These are phyloP conservation scores for Melanerpes aurifrons DNA, from an alignment of 2,113 vertebrate genomes.

Conservation along the genomic window DNA sequence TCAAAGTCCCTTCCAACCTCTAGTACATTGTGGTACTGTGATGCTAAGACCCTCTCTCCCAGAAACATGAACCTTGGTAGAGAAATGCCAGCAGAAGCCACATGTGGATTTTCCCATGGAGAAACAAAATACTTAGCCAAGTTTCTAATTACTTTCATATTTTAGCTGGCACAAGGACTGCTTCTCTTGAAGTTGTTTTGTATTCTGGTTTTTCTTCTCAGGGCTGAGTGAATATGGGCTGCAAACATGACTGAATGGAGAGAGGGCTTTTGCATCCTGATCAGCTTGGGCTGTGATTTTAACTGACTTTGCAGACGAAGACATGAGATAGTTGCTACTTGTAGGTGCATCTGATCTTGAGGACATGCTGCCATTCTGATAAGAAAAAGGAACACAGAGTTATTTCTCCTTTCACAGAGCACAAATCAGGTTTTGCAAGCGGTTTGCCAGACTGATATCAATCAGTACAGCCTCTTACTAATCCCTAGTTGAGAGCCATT, in stretches of 20 bases:
- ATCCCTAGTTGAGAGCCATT: neutral
- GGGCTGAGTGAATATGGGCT: neutral
- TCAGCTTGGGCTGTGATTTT: neutral
- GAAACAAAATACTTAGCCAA: neutral
- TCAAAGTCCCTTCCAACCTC: too few species aligned
- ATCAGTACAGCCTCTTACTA: neutral
- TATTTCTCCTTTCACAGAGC: neutral
- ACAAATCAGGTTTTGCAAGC: neutral
- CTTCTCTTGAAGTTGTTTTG: neutral
- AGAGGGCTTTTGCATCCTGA: neutral
- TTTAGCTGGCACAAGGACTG: neutral
- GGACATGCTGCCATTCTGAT: neutral
- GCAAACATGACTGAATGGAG: neutral
- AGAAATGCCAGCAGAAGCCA: neutral
- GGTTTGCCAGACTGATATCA: neutral
- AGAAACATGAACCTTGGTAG: neutral
- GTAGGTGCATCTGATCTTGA: neutral
- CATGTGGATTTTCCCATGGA: neutral
- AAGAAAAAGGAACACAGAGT: neutral
- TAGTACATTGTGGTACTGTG: too few species aligned
- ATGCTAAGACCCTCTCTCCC: neutral
- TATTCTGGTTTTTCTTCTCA: neutral
- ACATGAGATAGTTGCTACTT: neutral
- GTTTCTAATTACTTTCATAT: neutral
- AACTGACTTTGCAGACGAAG: neutral